phyloP scores from a whole-genome alignment of 1,140 invertebrate species.

The Protaetia brevitarsis region DNA sequence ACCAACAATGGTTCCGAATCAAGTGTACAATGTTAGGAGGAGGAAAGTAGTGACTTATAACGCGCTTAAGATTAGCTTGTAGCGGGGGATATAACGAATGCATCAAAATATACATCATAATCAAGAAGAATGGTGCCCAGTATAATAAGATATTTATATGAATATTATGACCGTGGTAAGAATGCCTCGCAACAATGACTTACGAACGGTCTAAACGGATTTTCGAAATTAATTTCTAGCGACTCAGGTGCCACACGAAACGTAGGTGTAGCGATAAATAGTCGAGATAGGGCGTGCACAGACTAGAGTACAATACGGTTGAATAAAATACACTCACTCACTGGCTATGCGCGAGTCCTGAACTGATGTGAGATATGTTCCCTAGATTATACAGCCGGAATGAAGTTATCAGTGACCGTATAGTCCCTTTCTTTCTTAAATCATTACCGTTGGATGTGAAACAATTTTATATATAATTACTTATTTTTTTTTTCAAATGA shows the following conservation, averaged over 20 bases:
- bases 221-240: constrained; percentile 38
- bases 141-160: constrained; percentile 38
- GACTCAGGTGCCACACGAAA: constrained; percentile 30
- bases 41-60: constrained; percentile 10
- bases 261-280: constrained; percentile 40
- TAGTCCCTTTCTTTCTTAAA: background rate
- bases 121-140: constrained; percentile 31
- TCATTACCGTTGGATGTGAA: too few relatives aligned
- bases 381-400: background rate
- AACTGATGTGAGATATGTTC: background rate
- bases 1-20: too few relatives aligned
- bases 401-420: background rate
- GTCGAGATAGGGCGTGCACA: constrained; percentile 35
- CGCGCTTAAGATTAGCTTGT: background rate
- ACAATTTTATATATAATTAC: too few relatives aligned
- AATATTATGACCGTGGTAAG: constrained; percentile 33
- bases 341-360: constrained; percentile 26
- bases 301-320: constrained; percentile 28
- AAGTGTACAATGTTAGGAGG: too few relatives aligned
- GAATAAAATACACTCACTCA: constrained; percentile 38
- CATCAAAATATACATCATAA: constrained; percentile 37
- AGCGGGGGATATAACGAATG: constrained; percentile 26
- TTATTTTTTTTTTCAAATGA: too few relatives aligned
- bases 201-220: constrained; percentile 33
- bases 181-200: constrained; percentile 34